These are phyloP conservation scores for Eueremaeus valkanovi DNA, from an alignment of 2,888 invertebrate species.

Conservation along the genomic window DNA sequence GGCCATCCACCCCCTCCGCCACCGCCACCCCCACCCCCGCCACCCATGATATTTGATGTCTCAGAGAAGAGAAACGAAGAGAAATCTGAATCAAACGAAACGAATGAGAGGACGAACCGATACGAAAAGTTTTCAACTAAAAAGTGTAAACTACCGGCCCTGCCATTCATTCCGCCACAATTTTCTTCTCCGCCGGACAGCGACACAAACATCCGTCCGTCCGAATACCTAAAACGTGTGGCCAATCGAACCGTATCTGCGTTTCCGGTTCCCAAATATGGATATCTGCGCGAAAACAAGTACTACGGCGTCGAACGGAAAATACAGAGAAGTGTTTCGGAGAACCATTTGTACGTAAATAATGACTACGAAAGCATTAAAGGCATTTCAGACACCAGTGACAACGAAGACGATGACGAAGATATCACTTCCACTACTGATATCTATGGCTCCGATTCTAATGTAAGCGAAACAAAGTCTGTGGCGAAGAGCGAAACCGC, in stretches of 20 bases:
- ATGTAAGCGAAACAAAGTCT: constrained; percentile 38
- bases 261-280: constrained; percentile 35
- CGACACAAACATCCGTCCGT: constrained; percentile 83
- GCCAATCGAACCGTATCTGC: constrained; percentile 50
- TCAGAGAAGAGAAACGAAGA: constrained; percentile 37
- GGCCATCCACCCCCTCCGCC: constrained; percentile 28
- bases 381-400: constrained; percentile 16
- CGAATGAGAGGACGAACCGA: constrained; percentile 37
- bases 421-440: constrained; percentile 26
- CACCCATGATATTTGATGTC: not conserved
- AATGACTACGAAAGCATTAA: constrained; percentile 37
- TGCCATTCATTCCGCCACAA: constrained; percentile 86
- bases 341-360: constrained; percentile 40
- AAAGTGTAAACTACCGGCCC: constrained; percentile 47
- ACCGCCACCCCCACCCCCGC: constrained; percentile 44
- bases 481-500: constrained; percentile 9
- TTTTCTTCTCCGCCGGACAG: constrained; percentile 69
- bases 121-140: constrained; percentile 33
- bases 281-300: constrained; percentile 30
- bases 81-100: constrained; percentile 42
- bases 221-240: constrained; percentile 83
- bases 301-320: constrained; percentile 5
- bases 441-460: constrained; percentile 36
- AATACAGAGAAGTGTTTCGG: constrained; percentile 42
- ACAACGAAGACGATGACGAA: constrained; percentile 38